phyloP scores from a whole-genome alignment of 1,140 invertebrate species.

The Monomorium pharaonis region DNA sequence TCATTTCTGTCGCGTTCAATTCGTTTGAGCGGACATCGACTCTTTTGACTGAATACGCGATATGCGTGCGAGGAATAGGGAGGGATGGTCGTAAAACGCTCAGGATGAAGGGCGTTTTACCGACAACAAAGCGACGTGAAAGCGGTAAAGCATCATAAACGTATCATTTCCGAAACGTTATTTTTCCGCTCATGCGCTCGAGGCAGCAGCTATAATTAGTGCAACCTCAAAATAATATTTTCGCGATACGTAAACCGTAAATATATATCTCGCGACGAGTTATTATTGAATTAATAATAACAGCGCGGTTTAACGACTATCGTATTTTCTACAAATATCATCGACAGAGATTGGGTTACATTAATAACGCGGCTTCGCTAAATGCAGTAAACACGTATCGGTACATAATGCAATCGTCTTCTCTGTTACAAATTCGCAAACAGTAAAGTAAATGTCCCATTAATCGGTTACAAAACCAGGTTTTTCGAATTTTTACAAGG shows the following conservation, averaged over 20 bases:
- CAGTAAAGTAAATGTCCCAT: too few species aligned
- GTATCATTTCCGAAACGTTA: background rate
- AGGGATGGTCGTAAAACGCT: background rate
- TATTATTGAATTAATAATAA: background rate
- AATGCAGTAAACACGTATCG: background rate
- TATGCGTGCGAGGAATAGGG: background rate
- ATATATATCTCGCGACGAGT: background rate
- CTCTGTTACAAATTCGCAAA: background rate
- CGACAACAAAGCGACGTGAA: background rate
- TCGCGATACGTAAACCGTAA: background rate
- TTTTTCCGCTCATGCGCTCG: background rate
- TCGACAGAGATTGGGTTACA: background rate
- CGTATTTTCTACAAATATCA: constrained; percentile 2
- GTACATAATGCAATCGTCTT: background rate
- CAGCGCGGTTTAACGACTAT: constrained; percentile 5
- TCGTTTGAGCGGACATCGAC: background rate
- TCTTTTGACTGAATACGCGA: constrained; percentile 9
- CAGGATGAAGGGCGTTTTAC: background rate
- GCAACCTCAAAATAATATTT: background rate
- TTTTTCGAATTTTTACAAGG: too few species aligned
- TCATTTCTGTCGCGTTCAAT: background rate
- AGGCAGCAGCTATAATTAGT: background rate
- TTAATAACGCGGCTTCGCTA: background rate
- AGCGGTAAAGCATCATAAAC: background rate
- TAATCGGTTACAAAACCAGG: too few species aligned